A percentile compares a stretch with the other conserved stretches of the same genome.
These are phyloP conservation scores for Drosophila grimshawi DNA, from an alignment of 1,140 invertebrate genomes.

Conservation along the genomic window DNA sequence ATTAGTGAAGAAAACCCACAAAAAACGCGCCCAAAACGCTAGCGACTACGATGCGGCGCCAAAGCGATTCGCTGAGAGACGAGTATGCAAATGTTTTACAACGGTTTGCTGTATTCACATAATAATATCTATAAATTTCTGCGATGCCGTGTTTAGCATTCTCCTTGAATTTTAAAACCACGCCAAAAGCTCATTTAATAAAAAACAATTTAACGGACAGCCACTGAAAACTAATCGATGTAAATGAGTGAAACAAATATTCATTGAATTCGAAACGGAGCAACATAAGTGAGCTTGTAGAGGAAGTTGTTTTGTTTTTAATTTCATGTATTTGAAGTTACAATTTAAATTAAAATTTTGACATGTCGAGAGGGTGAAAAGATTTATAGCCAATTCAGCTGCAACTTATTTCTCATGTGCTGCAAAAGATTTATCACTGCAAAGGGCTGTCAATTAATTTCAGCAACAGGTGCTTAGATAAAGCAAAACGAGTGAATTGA, in stretches of 20 bases:
- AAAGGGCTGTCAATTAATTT: slow-evolving; percentile 24
- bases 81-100: slow-evolving; percentile 48
- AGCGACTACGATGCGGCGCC: slow-evolving; percentile 15
- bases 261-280: not conserved
- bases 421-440: slow-evolving; percentile 17
- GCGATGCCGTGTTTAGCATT: slow-evolving; percentile 26
- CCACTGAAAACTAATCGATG: slow-evolving; percentile 20
- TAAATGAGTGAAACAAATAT: slow-evolving; percentile 26
- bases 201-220: slow-evolving; percentile 17
- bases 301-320: slow-evolving; percentile 10
- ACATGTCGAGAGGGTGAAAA: not conserved
- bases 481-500: slow-evolving; percentile 8
- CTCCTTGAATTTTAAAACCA: slow-evolving; percentile 74
- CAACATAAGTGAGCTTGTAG: slow-evolving; percentile 10
- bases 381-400: slow-evolving; percentile 22
- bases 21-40: slow-evolving; percentile 31
- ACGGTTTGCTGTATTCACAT: slow-evolving; percentile 11
- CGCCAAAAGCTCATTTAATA: slow-evolving; percentile 40
- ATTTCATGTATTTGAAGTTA: not conserved
- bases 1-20: slow-evolving; percentile 49
- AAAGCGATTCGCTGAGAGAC: slow-evolving; percentile 19
- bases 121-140: slow-evolving; percentile 26
- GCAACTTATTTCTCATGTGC: slow-evolving; percentile 18
- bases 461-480: slow-evolving; percentile 22
- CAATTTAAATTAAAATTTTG: no score